These are phyloP conservation scores for Odontophorus gujanensis DNA, from an alignment of 2,113 vertebrate genomes.

Conservation along the genomic window DNA sequence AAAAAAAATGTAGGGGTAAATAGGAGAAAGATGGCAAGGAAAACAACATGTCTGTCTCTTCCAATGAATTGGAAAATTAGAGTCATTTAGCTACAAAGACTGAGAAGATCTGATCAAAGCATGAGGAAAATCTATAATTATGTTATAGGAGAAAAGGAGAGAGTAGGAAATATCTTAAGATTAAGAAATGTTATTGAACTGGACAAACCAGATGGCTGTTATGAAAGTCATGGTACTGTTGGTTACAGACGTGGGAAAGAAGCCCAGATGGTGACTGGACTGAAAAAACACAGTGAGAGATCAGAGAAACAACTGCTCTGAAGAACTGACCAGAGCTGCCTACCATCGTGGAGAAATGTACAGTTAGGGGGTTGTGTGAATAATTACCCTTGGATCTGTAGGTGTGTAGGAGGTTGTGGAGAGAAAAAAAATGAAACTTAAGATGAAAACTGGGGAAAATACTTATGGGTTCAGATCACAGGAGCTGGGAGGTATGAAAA, in stretches of 20 bases:
- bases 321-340: background rate
- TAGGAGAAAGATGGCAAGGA: background rate
- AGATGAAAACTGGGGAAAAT: background rate
- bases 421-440: background rate
- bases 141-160: background rate
- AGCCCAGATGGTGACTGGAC: background rate
- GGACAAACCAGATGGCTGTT: background rate
- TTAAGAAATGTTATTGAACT: background rate
- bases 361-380: background rate
- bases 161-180: background rate
- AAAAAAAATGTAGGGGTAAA: background rate
- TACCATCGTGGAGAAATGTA: rapidly evolving
- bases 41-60: background rate
- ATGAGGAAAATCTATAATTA: background rate
- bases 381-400: background rate
- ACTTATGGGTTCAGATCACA: background rate
- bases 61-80: background rate
- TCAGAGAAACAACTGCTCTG: background rate
- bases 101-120: background rate
- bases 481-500: background rate
- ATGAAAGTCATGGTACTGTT: background rate
- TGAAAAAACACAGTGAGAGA: background rate
- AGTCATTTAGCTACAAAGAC: background rate
- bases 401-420: rapidly evolving
- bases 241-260: background rate